phyloP scores from a whole-genome alignment of 2,113 vertebrate species.

The Cariama cristata region DNA sequence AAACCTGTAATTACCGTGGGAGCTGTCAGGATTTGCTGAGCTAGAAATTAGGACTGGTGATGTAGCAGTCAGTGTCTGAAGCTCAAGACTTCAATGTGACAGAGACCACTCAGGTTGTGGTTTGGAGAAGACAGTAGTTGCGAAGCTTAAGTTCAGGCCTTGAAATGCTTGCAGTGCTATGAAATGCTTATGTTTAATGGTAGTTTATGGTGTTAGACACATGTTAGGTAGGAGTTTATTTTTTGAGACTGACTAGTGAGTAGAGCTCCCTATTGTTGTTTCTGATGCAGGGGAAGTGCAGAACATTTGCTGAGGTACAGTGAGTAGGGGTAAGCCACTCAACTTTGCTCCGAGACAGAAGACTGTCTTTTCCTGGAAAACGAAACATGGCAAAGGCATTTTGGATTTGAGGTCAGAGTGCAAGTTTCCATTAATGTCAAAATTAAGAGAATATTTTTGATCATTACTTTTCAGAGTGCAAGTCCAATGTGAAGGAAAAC shows the following conservation, averaged over 20 bases:
- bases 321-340: neutral
- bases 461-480: neutral
- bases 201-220: neutral
- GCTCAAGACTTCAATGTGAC: neutral
- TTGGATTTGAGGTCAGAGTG: neutral
- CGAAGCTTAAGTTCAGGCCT: rapidly evolving
- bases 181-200: neutral
- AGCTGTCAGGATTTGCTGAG: neutral
- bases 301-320: neutral
- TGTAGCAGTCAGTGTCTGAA: neutral
- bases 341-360: neutral
- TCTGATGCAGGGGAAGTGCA: neutral
- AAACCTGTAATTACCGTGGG: neutral
- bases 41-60: neutral
- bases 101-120: rapidly evolving
- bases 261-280: neutral
- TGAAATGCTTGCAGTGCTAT: neutral
- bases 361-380: neutral
- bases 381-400: neutral
- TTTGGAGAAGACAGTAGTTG: neutral
- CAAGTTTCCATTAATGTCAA: neutral
- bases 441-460: neutral
- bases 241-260: neutral
- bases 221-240: neutral
- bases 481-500: neutral